Conservation (phyloP, 2,888 invertebrate species). For the Salticus scenicus region DNA sequence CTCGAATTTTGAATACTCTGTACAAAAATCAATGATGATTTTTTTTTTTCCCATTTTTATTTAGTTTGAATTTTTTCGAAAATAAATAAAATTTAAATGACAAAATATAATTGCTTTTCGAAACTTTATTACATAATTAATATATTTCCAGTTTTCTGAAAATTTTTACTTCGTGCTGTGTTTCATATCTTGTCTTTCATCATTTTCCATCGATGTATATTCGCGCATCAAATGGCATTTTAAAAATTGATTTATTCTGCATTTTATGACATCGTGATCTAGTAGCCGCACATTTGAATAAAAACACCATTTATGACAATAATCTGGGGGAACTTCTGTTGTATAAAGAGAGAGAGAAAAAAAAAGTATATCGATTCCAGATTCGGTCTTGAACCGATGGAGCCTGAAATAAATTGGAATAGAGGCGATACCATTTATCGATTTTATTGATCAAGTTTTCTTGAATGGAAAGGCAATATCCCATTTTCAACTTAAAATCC, state of each 20-base stretch:
- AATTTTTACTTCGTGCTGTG: neutral
- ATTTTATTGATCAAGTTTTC: neutral
- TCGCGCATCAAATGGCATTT: too few species aligned
- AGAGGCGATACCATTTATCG: neutral
- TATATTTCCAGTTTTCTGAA: neutral
- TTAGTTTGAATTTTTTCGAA: too few species aligned
- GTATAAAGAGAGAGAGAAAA: neutral
- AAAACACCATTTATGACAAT: neutral
- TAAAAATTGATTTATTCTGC: too few species aligned
- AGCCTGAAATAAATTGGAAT: conserved; percentile 1
- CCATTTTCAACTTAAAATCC: neutral
- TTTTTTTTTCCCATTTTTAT: too few species aligned
- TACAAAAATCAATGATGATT: too few species aligned
- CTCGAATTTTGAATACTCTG: too few species aligned
- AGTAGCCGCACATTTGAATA: neutral
- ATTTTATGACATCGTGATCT: neutral
- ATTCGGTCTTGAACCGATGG: neutral
- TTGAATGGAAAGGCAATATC: neutral
- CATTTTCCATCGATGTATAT: too few species aligned
- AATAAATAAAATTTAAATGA: too few species aligned
- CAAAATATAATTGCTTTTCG: too few species aligned
- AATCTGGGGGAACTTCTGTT: neutral
- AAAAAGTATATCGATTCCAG: neutral
- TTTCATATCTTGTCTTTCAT: too few species aligned
- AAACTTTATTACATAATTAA: neutral